These are phyloP conservation scores for Xanthia icteritia DNA, from an alignment of 2,888 invertebrate genomes.

Conservation along the genomic window DNA sequence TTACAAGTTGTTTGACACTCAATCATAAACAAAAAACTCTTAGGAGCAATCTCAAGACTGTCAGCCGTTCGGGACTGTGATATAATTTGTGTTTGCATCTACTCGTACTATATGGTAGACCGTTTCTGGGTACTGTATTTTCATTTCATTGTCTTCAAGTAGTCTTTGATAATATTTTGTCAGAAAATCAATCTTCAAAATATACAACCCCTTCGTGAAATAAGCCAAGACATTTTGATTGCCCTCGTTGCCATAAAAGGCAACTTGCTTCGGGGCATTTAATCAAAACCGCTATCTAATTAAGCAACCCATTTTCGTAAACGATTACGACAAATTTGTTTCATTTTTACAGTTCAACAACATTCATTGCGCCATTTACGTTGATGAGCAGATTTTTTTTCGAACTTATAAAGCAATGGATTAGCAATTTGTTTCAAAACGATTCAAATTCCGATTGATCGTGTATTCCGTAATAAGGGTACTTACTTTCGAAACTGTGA, in stretches of 20 bases:
- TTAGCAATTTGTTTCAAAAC: no score
- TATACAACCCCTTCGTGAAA: conserved; percentile 15
- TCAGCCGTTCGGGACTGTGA: neutral
- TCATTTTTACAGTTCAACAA: no score
- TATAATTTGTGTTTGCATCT: neutral
- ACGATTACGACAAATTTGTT: no score
- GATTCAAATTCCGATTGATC: no score
- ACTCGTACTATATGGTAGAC: neutral
- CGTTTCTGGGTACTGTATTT: neutral
- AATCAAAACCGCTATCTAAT: neutral
- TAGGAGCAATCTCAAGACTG: neutral
- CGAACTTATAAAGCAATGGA: no score
- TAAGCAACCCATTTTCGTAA: no score
- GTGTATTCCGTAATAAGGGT: no score
- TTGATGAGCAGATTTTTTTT: no score
- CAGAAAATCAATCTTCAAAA: conserved; percentile 12
- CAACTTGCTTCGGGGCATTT: conserved; percentile 15
- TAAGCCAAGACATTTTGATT: conserved; percentile 4
- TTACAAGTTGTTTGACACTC: neutral
- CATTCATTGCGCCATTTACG: no score
- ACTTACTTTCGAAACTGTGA: neutral
- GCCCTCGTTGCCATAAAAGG: neutral
- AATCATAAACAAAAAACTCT: neutral
- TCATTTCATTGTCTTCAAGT: conserved; percentile 17
- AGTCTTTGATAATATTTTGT: conserved; percentile 8